Evolutionary conservation across 2,888 invertebrate genomes (phyloP).

Genomic region (Pyrocoelia pectoralis): DNA sequence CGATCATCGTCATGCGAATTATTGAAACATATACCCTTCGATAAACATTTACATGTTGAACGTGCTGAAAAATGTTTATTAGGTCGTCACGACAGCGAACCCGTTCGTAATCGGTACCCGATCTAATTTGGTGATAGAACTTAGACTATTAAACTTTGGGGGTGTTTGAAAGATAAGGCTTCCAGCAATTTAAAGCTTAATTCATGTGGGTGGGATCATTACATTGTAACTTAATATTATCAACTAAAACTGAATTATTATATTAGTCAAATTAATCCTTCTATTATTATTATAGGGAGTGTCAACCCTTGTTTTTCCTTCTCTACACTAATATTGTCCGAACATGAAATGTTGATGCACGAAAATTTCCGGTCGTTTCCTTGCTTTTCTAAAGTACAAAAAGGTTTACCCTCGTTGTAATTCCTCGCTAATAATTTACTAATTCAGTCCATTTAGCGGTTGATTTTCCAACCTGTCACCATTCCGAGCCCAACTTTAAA

Average conservation of each 20-base stretch:
- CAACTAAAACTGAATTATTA: slow-evolving; percentile 19
- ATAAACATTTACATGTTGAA: slow-evolving; percentile 29
- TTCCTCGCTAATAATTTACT: too few relatives aligned
- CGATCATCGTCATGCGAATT: neutral
- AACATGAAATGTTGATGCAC: neutral
- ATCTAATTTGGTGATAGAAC: slow-evolving; percentile 40
- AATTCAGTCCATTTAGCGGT: too few relatives aligned
- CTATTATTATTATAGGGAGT: slow-evolving; percentile 3
- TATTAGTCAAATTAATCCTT: slow-evolving; percentile 17
- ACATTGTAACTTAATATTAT: slow-evolving; percentile 35
- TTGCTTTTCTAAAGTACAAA: neutral
- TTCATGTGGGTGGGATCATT: slow-evolving; percentile 35
- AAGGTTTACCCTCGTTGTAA: too few relatives aligned
- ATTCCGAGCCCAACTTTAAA: too few relatives aligned
- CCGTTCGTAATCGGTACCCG: slow-evolving; percentile 33
- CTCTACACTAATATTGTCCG: neutral
- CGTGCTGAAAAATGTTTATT: slow-evolving; percentile 34
- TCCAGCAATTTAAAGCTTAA: slow-evolving; percentile 34
- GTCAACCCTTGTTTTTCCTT: slow-evolving; percentile 2
- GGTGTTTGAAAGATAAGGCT: slow-evolving; percentile 35
- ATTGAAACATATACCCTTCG: slow-evolving; percentile 3
- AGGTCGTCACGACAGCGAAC: slow-evolving; percentile 24
- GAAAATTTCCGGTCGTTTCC: neutral
- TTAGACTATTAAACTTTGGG: slow-evolving; percentile 39
- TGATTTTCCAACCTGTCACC: too few relatives aligned